phyloP scores from a whole-genome alignment of 1,140 invertebrate genomes.

The Apis dorsata region DNA sequence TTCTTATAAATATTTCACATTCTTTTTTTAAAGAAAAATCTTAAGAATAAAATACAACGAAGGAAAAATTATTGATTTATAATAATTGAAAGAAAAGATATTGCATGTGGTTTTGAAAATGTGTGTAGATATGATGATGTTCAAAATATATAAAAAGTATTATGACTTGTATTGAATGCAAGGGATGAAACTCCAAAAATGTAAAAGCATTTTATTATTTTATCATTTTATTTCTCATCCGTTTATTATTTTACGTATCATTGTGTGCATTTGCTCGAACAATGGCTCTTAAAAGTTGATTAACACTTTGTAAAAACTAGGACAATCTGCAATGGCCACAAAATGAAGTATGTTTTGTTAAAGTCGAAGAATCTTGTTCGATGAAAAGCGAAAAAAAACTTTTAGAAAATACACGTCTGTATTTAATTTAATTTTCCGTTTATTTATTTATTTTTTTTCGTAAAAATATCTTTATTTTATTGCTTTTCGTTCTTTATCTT shows the following conservation, averaged over 20 bases:
- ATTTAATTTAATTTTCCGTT: neutral
- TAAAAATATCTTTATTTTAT: neutral
- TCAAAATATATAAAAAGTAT: neutral
- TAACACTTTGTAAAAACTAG: conserved; percentile 19
- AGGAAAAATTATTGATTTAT: too few relatives aligned
- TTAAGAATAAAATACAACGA: neutral
- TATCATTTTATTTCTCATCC: too few relatives aligned
- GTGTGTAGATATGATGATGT: neutral
- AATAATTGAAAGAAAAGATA: too few relatives aligned
- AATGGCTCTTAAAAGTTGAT: conserved; percentile 2
- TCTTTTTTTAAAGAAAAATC: neutral
- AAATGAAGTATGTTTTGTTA: conserved; percentile 26
- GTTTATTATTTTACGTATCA: conserved; percentile 29
- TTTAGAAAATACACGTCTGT: neutral
- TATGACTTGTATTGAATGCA: neutral
- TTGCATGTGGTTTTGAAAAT: too few relatives aligned
- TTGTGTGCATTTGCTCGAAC: conserved; percentile 24
- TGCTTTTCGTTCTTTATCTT: neutral
- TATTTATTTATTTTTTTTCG: neutral
- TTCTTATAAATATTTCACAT: too few relatives aligned
- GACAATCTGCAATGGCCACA: conserved; percentile 7
- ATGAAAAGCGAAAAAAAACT: conserved; percentile 30
- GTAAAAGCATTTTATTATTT: neutral
- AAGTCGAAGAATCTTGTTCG: neutral
- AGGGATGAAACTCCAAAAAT: neutral